Conservation (phyloP, 2,797 vertebrate species). For the Hylomyscus alleni region DNA sequence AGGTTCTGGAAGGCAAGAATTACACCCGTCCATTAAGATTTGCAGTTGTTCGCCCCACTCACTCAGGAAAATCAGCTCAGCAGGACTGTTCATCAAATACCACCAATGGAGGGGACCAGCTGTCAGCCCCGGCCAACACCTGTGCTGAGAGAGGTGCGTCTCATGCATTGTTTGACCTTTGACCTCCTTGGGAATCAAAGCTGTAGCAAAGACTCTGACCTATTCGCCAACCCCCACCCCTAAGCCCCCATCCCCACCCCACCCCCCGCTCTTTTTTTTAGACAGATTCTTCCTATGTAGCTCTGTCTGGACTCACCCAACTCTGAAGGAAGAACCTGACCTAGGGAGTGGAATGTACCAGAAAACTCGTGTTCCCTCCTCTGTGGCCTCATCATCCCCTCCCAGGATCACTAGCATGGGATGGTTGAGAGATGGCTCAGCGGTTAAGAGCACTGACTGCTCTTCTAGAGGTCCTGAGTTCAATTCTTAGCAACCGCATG, state of each 20-base stretch:
- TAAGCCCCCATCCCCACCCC: too few relatives aligned
- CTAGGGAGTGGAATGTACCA: rapidly evolving
- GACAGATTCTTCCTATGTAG: not conserved
- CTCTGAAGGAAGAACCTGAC: not conserved
- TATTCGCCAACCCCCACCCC: not conserved
- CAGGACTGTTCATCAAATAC: not conserved
- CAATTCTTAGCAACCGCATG: not conserved
- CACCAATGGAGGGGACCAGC: rapidly evolving
- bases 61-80: not conserved
- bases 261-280: not conserved
- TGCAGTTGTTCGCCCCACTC: not conserved
- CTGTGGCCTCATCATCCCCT: not conserved
- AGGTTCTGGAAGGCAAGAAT: conserved; percentile 41
- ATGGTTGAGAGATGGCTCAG: not conserved
- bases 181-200: not conserved
- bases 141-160: not conserved
- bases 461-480: not conserved
- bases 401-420: not conserved
- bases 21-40: not conserved
- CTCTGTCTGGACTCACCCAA: not conserved
- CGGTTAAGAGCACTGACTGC: not conserved
- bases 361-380: not conserved
- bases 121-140: not conserved
- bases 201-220: not conserved
- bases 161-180: not conserved